Conservation (phyloP, 2,113 vertebrate species). For the Balaeniceps rex region DNA sequence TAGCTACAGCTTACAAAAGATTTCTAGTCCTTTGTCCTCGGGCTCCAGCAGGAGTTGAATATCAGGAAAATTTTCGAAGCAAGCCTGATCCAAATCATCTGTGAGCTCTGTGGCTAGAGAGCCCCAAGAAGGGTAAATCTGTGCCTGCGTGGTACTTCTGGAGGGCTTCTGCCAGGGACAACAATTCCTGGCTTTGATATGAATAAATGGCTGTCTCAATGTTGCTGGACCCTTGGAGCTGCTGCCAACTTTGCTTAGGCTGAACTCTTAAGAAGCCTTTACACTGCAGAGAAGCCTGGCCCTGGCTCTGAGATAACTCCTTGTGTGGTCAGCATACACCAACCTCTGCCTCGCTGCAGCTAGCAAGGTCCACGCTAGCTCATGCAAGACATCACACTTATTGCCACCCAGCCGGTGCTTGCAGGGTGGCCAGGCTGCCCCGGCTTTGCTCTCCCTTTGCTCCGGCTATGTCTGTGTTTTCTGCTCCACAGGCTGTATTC, state of each 20-base stretch:
- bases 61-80: background rate
- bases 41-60: background rate
- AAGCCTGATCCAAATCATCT: background rate
- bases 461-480: background rate
- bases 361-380: background rate
- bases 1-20: background rate
- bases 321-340: background rate
- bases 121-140: background rate
- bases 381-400: background rate
- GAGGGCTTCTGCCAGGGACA: background rate
- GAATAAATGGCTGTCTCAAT: background rate
- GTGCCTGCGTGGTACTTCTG: background rate
- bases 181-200: background rate
- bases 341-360: background rate
- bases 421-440: background rate
- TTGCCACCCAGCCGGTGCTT: background rate
- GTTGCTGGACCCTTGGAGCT: background rate
- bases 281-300: background rate
- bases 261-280: background rate
- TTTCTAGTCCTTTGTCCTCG: background rate
- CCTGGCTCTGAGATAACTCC: background rate
- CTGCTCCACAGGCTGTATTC: conserved; percentile 79
- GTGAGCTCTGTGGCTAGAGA: background rate
- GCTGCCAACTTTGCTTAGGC: background rate
- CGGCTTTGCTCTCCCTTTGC: background rate